Percentiles rank a stretch among this genome's conserved stretches.
These are phyloP conservation scores for Megaleporinus macrocephalus DNA, from an alignment of 2,113 vertebrate genomes.

Conservation along the genomic window DNA sequence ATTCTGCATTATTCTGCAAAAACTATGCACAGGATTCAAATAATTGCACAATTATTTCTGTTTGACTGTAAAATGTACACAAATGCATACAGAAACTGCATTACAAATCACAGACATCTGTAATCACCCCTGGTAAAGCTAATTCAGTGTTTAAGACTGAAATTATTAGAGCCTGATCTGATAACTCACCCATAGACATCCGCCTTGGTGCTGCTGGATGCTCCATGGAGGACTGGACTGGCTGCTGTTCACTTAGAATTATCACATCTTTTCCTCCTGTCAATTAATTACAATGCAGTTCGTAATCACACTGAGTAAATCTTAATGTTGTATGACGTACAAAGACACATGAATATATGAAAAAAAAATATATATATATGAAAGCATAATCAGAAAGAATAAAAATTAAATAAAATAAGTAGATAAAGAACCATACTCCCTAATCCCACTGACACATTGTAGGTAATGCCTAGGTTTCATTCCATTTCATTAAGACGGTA, in stretches of 20 bases:
- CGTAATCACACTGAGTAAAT: neutral
- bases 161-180: neutral
- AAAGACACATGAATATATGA: neutral
- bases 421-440: constrained; percentile 47
- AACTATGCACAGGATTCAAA: neutral
- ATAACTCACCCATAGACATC: constrained; percentile 39
- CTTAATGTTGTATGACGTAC: too few relatives aligned
- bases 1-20: too few relatives aligned
- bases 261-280: constrained; percentile 54
- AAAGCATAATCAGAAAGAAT: neutral
- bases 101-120: too few relatives aligned
- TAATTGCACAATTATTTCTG: too few relatives aligned
- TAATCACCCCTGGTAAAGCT: too few relatives aligned
- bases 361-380: too few relatives aligned
- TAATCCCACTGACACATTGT: constrained; percentile 57
- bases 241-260: constrained; percentile 49
- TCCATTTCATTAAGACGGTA: neutral
- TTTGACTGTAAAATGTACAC: too few relatives aligned
- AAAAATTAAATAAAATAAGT: neutral
- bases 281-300: constrained; percentile 26
- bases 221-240: constrained; percentile 26
- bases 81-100: too few relatives aligned
- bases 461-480: constrained; percentile 47
- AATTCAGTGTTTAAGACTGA: too few relatives aligned
- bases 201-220: constrained; percentile 12